Conservation (phyloP, 2,113 vertebrate genomes). For the Blennius ocellaris region DNA sequence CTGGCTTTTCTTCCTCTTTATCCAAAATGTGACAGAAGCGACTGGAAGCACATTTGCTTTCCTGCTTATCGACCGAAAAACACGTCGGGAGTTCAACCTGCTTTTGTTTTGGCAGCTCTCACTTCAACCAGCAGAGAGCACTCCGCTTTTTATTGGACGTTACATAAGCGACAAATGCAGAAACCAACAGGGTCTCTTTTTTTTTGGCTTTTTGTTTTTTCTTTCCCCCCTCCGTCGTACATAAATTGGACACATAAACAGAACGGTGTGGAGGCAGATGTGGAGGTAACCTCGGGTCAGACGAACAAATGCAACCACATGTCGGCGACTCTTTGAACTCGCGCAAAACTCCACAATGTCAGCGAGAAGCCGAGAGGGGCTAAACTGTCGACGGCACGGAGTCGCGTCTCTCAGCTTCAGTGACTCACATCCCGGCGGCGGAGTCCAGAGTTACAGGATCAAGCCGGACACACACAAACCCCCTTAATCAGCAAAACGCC, state of each 20-base stretch:
- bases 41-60: background rate
- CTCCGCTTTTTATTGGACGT: slow-evolving; percentile 21
- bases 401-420: slow-evolving; percentile 11
- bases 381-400: slow-evolving; percentile 43
- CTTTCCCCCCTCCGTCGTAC: no score
- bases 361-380: slow-evolving; percentile 31
- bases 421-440: slow-evolving; percentile 65
- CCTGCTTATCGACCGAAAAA: background rate
- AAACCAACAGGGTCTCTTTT: slow-evolving; percentile 30
- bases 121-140: slow-evolving; percentile 2
- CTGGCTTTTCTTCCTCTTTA: slow-evolving; percentile 10
- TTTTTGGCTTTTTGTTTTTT: no score
- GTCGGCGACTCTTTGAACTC: slow-evolving; percentile 1
- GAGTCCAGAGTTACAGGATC: slow-evolving; percentile 41
- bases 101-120: background rate
- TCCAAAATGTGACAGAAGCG: background rate
- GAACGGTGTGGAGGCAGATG: slow-evolving; percentile 44
- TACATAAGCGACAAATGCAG: slow-evolving; percentile 28
- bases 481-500: slow-evolving; percentile 64
- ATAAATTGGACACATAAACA: slow-evolving; percentile 22
- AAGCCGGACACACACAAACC: slow-evolving; percentile 19
- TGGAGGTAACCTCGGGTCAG: slow-evolving; percentile 34
- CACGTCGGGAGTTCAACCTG: background rate
- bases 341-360: background rate
- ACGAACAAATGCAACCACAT: slow-evolving; percentile 28